These are phyloP conservation scores for Oasisia sp. DNA, from an alignment of 2,888 invertebrate genomes.

Conservation along the genomic window DNA sequence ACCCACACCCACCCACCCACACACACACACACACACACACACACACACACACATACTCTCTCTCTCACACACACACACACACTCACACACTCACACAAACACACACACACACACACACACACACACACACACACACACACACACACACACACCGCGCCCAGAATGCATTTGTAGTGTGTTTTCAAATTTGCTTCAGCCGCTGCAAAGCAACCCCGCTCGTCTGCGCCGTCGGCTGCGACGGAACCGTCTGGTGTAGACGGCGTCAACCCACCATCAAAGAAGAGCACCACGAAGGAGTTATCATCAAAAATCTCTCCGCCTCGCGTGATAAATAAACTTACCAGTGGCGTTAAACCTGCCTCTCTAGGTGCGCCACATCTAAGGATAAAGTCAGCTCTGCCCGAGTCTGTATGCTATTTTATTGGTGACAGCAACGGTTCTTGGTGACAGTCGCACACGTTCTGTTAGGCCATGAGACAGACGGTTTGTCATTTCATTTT, in stretches of 20 bases:
- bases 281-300: background rate
- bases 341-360: background rate
- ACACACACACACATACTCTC: background rate
- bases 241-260: background rate
- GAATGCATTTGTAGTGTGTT: background rate
- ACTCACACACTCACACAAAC: too few relatives aligned
- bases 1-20: too few relatives aligned
- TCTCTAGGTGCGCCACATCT: background rate
- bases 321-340: background rate
- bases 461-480: too few relatives aligned
- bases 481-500: too few relatives aligned
- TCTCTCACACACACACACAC: too few relatives aligned
- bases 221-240: background rate
- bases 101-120: too few relatives aligned
- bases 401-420: too few relatives aligned
- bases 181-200: background rate
- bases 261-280: background rate
- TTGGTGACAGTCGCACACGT: too few relatives aligned
- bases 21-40: background rate
- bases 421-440: too few relatives aligned
- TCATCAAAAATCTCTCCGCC: background rate
- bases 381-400: too few relatives aligned
- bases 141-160: background rate
- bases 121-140: background rate
- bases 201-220: background rate